Conservation (phyloP, 92 coral and sea anemone species). For the Galaxea fascicularis region DNA sequence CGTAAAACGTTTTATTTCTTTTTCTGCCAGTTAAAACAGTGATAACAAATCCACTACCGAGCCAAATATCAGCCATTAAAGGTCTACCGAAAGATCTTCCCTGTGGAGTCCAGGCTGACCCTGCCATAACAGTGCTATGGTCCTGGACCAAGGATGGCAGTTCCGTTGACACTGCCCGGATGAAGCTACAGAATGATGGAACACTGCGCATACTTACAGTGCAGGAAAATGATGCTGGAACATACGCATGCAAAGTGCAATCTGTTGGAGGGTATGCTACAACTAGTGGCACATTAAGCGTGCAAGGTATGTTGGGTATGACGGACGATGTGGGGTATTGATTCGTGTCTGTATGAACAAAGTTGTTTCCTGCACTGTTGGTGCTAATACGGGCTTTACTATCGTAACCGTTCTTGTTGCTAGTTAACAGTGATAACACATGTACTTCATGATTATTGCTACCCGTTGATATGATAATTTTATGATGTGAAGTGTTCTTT, state of each 20-base stretch:
- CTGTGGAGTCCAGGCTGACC: slow-evolving; percentile 82
- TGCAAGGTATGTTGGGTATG: slow-evolving; percentile 65
- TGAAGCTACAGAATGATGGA: slow-evolving; percentile 70
- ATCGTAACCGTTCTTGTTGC: no score
- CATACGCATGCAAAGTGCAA: slow-evolving; percentile 82
- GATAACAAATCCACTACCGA: slow-evolving; percentile 71
- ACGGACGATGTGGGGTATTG: neutral
- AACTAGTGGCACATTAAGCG: slow-evolving; percentile 82
- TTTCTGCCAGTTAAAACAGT: slow-evolving; percentile 55
- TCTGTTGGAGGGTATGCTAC: slow-evolving; percentile 90
- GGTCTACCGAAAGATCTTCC: slow-evolving; percentile 70
- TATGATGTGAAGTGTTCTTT: no score
- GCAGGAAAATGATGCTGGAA: slow-evolving; percentile 82
- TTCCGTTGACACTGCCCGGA: slow-evolving; percentile 55
- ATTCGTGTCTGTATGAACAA: no score
- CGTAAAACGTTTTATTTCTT: neutral
- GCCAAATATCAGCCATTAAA: slow-evolving; percentile 77
- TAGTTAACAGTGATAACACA: no score
- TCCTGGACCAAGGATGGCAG: slow-evolving; percentile 87
- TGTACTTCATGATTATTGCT: no score
- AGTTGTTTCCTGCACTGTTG: neutral
- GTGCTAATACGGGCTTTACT: no score
- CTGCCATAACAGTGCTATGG: slow-evolving; percentile 65
- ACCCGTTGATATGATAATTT: no score
- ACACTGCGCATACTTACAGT: slow-evolving; percentile 77